These are phyloP conservation scores for Temnothorax unifasciatus DNA, from an alignment of 2,888 invertebrate species.

Conservation along the genomic window DNA sequence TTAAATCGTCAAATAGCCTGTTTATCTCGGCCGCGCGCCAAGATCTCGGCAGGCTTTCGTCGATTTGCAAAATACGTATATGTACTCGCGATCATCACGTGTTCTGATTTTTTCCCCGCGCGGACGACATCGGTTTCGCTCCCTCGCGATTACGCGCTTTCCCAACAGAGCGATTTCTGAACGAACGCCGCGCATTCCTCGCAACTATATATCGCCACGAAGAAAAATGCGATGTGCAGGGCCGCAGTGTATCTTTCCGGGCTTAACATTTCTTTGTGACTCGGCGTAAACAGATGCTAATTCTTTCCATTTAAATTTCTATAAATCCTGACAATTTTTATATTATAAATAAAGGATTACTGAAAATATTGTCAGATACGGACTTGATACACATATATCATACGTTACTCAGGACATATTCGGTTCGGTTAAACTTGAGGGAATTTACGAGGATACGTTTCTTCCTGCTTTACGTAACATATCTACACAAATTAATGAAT, in stretches of 20 bases:
- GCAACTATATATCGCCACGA: neutral
- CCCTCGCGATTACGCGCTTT: slow-evolving; percentile 35
- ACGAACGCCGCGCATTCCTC: slow-evolving; percentile 20
- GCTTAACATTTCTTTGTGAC: neutral
- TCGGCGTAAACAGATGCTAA: neutral
- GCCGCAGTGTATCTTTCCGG: neutral
- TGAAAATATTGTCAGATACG: neutral
- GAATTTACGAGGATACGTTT: neutral
- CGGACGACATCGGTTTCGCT: slow-evolving; percentile 40
- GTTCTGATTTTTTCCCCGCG: slow-evolving; percentile 45
- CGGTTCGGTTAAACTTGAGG: neutral
- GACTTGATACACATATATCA: neutral
- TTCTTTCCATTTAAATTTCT: neutral
- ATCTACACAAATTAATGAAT: neutral
- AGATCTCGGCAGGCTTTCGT: slow-evolving; percentile 38
- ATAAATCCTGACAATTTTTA: neutral
- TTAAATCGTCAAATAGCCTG: slow-evolving; percentile 18
- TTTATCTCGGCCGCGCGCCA: slow-evolving; percentile 50
- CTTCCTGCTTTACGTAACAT: neutral
- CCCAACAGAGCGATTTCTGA: slow-evolving; percentile 38
- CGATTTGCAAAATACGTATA: slow-evolving; percentile 44
- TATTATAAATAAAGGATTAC: neutral
- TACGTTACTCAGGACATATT: no score
- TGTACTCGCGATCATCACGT: slow-evolving; percentile 24
- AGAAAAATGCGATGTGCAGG: neutral